phyloP scores from a whole-genome alignment of 92 coral and sea anemone genomes.

The Epizoanthus stellaris region DNA sequence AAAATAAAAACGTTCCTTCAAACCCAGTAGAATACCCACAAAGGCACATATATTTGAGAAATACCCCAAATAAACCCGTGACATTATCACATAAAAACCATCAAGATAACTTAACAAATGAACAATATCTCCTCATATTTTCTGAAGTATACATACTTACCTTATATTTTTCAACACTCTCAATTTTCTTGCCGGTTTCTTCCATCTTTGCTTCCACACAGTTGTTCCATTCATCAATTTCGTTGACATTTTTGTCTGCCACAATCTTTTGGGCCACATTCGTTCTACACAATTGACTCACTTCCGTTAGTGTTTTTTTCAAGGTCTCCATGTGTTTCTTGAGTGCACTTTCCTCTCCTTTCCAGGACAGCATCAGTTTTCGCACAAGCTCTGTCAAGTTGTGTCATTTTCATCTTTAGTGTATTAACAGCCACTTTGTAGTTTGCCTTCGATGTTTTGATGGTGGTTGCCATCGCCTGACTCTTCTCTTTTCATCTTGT shows the following conservation, averaged over 20 bases:
- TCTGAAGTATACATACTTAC: slow-evolving; percentile 20
- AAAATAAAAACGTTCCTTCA: too few relatives aligned
- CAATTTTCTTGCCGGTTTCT: slow-evolving; percentile 26
- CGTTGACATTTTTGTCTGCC: slow-evolving; percentile 23
- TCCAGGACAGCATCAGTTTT: not conserved
- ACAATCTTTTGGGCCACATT: slow-evolving; percentile 34
- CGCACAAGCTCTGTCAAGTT: not conserved
- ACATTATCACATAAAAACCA: too few relatives aligned
- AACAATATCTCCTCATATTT: slow-evolving; percentile 3
- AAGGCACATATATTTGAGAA: too few relatives aligned
- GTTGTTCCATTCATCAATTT: slow-evolving; percentile 42
- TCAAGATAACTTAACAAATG: slow-evolving; percentile 5
- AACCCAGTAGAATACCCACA: too few relatives aligned
- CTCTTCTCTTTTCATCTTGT: too few relatives aligned
- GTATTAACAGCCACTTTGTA: not conserved
- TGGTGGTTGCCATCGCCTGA: too few relatives aligned
- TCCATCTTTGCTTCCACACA: slow-evolving; percentile 25
- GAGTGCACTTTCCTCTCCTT: not conserved
- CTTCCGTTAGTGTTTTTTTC: not conserved
- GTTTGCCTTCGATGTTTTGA: not conserved
- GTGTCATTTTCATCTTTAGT: not conserved
- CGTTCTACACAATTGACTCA: slow-evolving; percentile 27
- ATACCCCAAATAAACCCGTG: too few relatives aligned
- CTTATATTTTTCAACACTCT: slow-evolving; percentile 13
- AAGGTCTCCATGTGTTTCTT: not conserved